A percentile compares a stretch with the other conserved stretches of the same genome.
phyloP scores from a whole-genome alignment of 2,888 invertebrate species.

The Morpho achilles region DNA sequence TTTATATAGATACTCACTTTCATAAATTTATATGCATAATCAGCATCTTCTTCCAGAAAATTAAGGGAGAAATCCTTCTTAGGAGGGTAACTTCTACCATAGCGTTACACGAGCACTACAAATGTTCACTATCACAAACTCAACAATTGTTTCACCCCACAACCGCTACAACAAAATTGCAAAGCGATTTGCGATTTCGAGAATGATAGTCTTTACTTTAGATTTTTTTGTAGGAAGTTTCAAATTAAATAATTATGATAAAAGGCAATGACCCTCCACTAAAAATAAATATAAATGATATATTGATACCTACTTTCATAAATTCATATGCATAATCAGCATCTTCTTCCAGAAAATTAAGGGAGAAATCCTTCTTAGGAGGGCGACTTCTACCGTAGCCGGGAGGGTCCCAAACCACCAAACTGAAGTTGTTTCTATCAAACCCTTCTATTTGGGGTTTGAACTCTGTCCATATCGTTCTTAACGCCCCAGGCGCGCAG shows the following conservation, averaged over 20 bases:
- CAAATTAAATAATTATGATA: no score
- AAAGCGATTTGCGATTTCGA: no score
- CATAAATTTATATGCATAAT: conserved; percentile 85
- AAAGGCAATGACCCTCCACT: no score
- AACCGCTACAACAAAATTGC: no score
- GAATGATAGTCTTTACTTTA: no score
- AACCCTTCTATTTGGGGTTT: conserved; percentile 86
- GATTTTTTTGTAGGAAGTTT: no score
- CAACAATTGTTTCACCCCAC: no score
- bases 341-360: conserved; percentile 86
- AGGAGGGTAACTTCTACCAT: conserved; percentile 90
- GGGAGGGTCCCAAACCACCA: conserved; percentile 90
- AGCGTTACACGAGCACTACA: no score
- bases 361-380: conserved; percentile 83
- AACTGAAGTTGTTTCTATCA: conserved; percentile 79
- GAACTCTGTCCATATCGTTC: conserved; percentile 91
- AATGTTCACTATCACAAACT: no score
- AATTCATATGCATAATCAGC: conserved; percentile 84
- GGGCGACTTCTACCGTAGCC: conserved; percentile 92
- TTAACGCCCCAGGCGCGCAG: conserved; percentile 89
- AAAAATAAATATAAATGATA: no score
- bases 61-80: conserved; percentile 82
- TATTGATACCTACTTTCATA: conserved; percentile 77
- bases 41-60: conserved; percentile 88
- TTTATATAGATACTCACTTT: conserved; percentile 55